These are phyloP conservation scores for Leptonema lineaticorne DNA, from an alignment of 1,140 invertebrate genomes.

Conservation along the genomic window DNA sequence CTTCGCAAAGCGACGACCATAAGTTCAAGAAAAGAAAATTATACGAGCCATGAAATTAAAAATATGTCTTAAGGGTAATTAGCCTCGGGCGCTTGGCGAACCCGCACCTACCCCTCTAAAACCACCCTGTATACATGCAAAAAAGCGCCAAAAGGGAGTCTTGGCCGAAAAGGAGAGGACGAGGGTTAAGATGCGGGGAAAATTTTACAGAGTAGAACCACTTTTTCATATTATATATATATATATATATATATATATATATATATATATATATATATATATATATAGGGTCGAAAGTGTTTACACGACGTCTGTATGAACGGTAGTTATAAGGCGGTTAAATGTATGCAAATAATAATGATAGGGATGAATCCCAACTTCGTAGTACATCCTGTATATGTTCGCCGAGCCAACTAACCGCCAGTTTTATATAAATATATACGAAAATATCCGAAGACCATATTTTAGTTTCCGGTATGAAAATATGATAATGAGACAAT, in stretches of 20 bases:
- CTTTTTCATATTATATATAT: no score
- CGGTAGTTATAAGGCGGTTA: slow-evolving; percentile 21
- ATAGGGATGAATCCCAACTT: background rate
- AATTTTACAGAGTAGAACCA: slow-evolving; percentile 16
- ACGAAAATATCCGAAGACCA: slow-evolving; percentile 28
- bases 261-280: no score
- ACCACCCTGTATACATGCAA: background rate
- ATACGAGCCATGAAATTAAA: slow-evolving; percentile 60
- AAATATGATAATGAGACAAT: no score
- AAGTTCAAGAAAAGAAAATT: slow-evolving; percentile 47
- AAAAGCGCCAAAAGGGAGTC: background rate
- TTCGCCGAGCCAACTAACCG: slow-evolving; percentile 19
- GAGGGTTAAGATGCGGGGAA: background rate
- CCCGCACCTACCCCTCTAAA: slow-evolving; percentile 9
- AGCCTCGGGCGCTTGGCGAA: slow-evolving; percentile 46
- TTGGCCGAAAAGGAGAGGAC: slow-evolving; percentile 15
- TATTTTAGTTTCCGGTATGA: slow-evolving; percentile 30
- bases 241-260: no score
- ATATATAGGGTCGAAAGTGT: slow-evolving; percentile 15
- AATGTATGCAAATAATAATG: slow-evolving; percentile 27
- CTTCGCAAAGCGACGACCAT: background rate
- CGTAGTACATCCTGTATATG: background rate
- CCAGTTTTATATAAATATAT: slow-evolving; percentile 32
- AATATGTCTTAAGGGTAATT: slow-evolving; percentile 62
- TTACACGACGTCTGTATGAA: slow-evolving; percentile 12